These are phyloP conservation scores for Tyrophagus putrescentiae DNA, from an alignment of 1,140 invertebrate genomes.

Conservation along the genomic window DNA sequence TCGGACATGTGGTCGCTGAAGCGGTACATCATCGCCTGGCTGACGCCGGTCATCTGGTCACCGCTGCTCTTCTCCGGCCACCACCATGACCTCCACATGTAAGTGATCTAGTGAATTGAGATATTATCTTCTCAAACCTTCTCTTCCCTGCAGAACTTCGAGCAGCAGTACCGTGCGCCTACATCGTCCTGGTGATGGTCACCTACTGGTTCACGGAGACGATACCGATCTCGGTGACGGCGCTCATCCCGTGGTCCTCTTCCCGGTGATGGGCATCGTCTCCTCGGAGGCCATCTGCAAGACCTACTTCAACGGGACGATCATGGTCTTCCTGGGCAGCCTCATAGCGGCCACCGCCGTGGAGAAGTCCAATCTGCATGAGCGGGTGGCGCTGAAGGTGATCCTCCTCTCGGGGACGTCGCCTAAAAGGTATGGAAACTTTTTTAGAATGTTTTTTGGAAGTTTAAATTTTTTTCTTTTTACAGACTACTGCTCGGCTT, in stretches of 20 bases:
- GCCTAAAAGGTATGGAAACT: conserved; percentile 31
- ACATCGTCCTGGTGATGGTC: conserved; percentile 61
- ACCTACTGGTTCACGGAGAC: conserved; percentile 69
- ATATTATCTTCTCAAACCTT: neutral
- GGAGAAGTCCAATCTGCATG: conserved; percentile 66
- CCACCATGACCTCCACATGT: conserved; percentile 43
- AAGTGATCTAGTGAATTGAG: conserved; percentile 29
- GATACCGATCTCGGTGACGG: conserved; percentile 60
- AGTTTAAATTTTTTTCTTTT: conserved; percentile 20
- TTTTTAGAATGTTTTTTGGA: neutral
- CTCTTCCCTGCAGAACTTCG: too few relatives aligned
- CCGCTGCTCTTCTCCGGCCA: too few relatives aligned
- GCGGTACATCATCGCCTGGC: neutral
- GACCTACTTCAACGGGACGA: conserved; percentile 17
- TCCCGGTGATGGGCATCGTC: conserved; percentile 50
- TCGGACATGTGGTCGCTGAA: neutral
- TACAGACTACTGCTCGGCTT: conserved; percentile 36
- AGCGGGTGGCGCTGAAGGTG: conserved; percentile 60
- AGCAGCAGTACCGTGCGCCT: conserved; percentile 36
- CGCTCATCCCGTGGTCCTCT: conserved; percentile 66
- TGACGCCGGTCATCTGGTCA: conserved; percentile 8
- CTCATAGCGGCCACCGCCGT: conserved; percentile 67
- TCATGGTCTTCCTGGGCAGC: conserved; percentile 54
- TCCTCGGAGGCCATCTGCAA: neutral
- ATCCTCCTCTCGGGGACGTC: conserved; percentile 54